Percentiles rank a stretch among this genome's conserved stretches.
phyloP scores from a whole-genome alignment of 2,113 vertebrate genomes.

The Sclerurus mexicanus region DNA sequence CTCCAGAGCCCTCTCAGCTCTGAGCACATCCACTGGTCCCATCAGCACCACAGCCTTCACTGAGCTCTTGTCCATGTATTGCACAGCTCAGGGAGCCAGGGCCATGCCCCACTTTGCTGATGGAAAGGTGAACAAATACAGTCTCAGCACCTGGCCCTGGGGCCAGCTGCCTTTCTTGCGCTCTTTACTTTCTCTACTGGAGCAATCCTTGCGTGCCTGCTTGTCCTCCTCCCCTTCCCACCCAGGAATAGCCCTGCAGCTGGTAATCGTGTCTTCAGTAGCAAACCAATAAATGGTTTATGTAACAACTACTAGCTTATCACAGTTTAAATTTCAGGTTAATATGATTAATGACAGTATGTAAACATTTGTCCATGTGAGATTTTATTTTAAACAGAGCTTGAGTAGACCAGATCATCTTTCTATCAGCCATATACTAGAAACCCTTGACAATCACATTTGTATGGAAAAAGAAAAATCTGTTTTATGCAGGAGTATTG shows the following conservation, averaged over 20 bases:
- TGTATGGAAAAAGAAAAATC: neutral
- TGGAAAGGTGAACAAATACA: neutral
- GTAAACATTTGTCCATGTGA: neutral
- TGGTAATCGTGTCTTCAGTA: neutral
- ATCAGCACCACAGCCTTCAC: neutral
- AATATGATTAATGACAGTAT: neutral
- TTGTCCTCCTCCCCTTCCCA: neutral
- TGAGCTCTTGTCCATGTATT: neutral
- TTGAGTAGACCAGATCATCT: neutral
- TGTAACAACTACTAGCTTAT: neutral
- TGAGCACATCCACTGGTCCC: rapidly evolving
- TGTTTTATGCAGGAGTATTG: neutral
- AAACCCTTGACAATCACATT: neutral
- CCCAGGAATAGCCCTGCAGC: neutral
- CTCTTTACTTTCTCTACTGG: neutral
- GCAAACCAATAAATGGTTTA: conserved; percentile 19
- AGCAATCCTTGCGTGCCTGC: neutral
- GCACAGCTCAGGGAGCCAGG: neutral
- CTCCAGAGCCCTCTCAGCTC: neutral
- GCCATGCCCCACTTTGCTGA: neutral
- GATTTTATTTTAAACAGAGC: conserved; percentile 14
- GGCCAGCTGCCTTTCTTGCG: neutral
- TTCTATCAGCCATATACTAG: neutral
- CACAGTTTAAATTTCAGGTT: neutral
- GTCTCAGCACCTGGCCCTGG: neutral